Conservation (phyloP, 2,113 vertebrate species). For the Antechinus stuartii region DNA sequence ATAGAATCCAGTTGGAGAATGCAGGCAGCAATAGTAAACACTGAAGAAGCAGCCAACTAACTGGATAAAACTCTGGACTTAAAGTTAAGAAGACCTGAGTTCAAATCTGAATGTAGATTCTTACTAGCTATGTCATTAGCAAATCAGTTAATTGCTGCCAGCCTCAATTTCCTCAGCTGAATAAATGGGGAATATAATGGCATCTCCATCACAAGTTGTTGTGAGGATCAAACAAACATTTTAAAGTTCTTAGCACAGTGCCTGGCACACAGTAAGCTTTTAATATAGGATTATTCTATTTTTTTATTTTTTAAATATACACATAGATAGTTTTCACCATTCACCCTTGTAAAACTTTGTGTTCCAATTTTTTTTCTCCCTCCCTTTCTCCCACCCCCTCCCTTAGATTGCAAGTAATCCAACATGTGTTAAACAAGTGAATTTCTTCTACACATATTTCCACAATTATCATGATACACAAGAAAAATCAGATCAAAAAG, state of each 20-base stretch:
- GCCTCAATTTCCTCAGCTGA: not conserved
- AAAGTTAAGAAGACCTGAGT: not conserved
- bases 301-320: too few relatives aligned
- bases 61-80: not conserved
- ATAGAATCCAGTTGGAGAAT: not conserved
- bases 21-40: not conserved
- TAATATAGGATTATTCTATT: not conserved
- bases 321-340: too few relatives aligned
- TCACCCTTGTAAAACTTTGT: too few relatives aligned
- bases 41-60: not conserved
- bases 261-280: not conserved
- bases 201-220: not conserved
- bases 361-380: too few relatives aligned
- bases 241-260: not conserved
- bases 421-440: too few relatives aligned
- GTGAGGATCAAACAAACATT: not conserved
- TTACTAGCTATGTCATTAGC: not conserved
- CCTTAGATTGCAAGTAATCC: too few relatives aligned
- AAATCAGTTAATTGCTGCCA: not conserved
- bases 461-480: too few relatives aligned
- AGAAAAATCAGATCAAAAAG: too few relatives aligned
- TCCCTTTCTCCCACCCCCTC: too few relatives aligned
- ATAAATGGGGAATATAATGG: not conserved
- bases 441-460: too few relatives aligned
- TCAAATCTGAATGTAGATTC: not conserved